Base-by-base conservation (phyloP, 2,113 vertebrate species). In the Sorex araneus region DNA sequence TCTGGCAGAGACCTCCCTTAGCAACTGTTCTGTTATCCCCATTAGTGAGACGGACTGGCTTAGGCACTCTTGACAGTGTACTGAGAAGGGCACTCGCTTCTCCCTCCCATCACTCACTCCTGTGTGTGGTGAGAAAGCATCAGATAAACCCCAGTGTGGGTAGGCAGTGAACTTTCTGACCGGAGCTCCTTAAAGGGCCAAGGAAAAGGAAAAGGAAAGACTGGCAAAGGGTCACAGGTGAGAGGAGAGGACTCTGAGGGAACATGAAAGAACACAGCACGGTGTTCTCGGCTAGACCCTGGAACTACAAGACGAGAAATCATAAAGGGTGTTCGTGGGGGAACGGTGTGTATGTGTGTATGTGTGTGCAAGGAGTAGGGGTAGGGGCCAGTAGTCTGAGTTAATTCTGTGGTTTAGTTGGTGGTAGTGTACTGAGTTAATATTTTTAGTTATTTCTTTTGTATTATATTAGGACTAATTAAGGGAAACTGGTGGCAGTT, bases 401-500 rank as follows among this genome's bases (percentile, higher is more conserved):
- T n/a, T n/a, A n/a, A n/a, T n/a, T n/a, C n/a, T n/a, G n/a, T n/a
- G n/a, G n/a, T n/a, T n/a, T n/a, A n/a, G n/a, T n/a, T n/a, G n/a
- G n/a, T n/a, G n/a, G n/a, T n/a, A n/a, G n/a, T n/a, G n/a, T n/a
- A n/a, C n/a, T n/a, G n/a, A n/a, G n/a, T n/a, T n/a, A 40, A 25
- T 87, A 21, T 54, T 87, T 87, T 83, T 77, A 85, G 78, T 69
- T 79, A 67, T 28, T 80, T 81, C 78, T 40, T 64, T 85, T 50
- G 45, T 88, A 63, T 40, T 40, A 40, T 40, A 40, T 7, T 40
- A 40, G 40, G 40, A 40, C 40, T 40, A 40, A 32, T n/a, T 45
- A 57, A 5, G 8, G 19, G 36, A 54, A 79, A 15, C 28, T 90
- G 28, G 23, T 83, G 13, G 77, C 50, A 32, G 7, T 3, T 40